A percentile compares a stretch with the other conserved stretches of the same genome.
Conservation (phyloP, 2,888 invertebrate genomes). For the Zygothrica quintamaculata region DNA sequence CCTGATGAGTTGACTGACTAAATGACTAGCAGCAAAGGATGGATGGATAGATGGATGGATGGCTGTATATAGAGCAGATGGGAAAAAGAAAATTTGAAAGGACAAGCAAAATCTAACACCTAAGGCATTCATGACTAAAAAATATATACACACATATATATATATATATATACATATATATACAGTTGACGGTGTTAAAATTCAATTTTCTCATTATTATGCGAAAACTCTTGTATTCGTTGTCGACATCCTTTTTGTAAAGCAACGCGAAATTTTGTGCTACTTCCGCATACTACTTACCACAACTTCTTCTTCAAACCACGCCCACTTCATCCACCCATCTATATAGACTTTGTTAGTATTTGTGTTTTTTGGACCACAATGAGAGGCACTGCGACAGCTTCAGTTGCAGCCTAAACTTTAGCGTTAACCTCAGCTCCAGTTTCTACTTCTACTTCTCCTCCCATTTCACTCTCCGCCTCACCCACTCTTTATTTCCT, state of each 20-base stretch:
- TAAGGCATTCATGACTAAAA: too few species aligned
- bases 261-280: conserved; percentile 28
- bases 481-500: too few species aligned
- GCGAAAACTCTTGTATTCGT: conserved; percentile 22
- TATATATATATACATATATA: conserved; percentile 40
- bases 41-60: not conserved
- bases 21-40: conserved; percentile 1
- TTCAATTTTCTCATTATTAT: conserved; percentile 76
- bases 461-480: too few species aligned
- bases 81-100: too few species aligned
- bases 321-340: not conserved
- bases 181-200: conserved; percentile 68
- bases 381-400: not conserved
- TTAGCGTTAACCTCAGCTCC: too few species aligned
- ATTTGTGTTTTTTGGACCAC: conserved; percentile 2
- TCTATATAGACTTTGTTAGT: too few species aligned
- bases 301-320: conserved; percentile 16
- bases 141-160: too few species aligned
- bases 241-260: conserved; percentile 11
- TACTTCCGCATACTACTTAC: conserved; percentile 38
- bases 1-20: conserved; percentile 26
- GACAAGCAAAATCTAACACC: conserved; percentile 10
- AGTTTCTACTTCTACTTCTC: too few species aligned
- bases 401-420: too few species aligned
- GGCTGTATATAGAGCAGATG: too few species aligned